Base-by-base conservation (phyloP, 1,140 invertebrate species). In the Gonatopus flavifemur region DNA sequence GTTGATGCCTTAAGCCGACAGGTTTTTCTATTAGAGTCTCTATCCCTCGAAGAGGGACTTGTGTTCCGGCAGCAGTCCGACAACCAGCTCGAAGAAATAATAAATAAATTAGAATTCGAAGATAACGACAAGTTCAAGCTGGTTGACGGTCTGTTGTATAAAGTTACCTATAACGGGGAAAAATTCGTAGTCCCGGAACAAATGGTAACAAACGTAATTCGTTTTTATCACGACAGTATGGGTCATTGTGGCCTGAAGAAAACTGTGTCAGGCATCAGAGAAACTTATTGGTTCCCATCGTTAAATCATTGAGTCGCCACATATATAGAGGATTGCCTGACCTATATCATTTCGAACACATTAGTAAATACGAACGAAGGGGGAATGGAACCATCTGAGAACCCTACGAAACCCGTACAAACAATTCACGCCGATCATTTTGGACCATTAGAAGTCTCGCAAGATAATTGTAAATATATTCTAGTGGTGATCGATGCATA, bases 1-100 rank as follows among this genome's bases (percentile, higher is more conserved):
- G n/a, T n/a, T n/a, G n/a, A n/a, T n/a, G n/a, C 53, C n/a, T 41
- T 61, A 10, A 64, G 55, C 21, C 40, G 58, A 12, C 44, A 55
- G 10, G 41, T 32, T 7, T 39, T 28, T 9, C 36, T 44, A 21
- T 24, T 41, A 4, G 38, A 55, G 25, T 19, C 31, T 12, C 15
- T 44, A 30, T 39, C 31, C 30, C 38, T 52, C 30, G 50, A 57
- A 30, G 8, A 24, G 12, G 33, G 40, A 8, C 31, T 19, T 16
- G 15, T n/a, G 18, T n/a, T 41, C 6, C n/a, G 19, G 3, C 52
- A 54, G 15, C 10, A 35, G 3, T 20, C 13, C 4, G 52, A 54
- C 16, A n/a, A 20, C 16, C 21, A 33, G 24, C 49, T 54, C 20
- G 32, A 18, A 36, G 19, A 22, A 18, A 15, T 49, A 8, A n/a